phyloP scores from a whole-genome alignment of 2,888 invertebrate genomes.

The Malthinus seriepunctatus region DNA sequence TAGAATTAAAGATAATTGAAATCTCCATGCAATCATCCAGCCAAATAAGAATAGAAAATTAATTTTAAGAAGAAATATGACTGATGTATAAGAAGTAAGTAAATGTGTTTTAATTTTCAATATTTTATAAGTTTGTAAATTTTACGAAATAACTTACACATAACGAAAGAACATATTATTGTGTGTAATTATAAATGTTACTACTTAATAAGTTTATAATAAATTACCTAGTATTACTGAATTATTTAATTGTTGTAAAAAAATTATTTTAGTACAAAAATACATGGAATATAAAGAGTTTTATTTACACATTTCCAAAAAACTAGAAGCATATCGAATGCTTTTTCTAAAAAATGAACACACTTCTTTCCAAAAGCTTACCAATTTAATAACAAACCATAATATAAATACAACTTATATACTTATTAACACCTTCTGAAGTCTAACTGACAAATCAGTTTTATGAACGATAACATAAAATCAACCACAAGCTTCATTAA shows the following conservation, averaged over 20 bases:
- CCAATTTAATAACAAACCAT: background rate
- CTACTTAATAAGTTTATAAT: conserved; percentile 28
- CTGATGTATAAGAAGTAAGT: conserved; percentile 38
- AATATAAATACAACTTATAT: background rate
- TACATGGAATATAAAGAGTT: conserved; percentile 10
- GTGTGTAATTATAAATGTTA: conserved; percentile 29
- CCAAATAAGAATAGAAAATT: conserved; percentile 14
- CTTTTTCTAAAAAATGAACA: background rate
- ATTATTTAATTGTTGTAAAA: conserved; percentile 17
- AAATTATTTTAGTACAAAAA: conserved; percentile 29
- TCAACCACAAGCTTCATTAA: no score
- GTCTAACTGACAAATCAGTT: no score
- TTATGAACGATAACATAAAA: no score
- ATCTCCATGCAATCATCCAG: conserved; percentile 15
- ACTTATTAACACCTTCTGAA: background rate
- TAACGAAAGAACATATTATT: conserved; percentile 18
- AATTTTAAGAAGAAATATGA: conserved; percentile 23
- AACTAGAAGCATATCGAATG: background rate
- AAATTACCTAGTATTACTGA: conserved; percentile 16
- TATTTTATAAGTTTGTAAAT: conserved; percentile 45
- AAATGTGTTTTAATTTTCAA: conserved; percentile 42
- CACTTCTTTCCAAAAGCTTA: background rate
- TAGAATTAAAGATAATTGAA: no score
- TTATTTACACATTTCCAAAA: background rate
- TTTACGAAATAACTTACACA: conserved; percentile 27